phyloP scores from a whole-genome alignment of 1,140 invertebrate species.

The Drosophila elegans region DNA sequence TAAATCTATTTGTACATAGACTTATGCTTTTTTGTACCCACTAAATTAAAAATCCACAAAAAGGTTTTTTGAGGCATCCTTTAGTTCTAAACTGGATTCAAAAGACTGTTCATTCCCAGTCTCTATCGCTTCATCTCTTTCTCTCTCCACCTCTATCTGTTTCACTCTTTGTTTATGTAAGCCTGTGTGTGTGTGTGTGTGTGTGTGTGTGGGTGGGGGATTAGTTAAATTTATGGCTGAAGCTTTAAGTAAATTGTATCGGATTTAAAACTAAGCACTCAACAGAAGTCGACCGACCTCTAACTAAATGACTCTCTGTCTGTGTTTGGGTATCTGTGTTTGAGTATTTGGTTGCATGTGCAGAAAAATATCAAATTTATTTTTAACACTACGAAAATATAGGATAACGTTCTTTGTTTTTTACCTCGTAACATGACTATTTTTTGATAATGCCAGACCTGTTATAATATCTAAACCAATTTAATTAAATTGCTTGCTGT shows the following conservation, averaged over 20 bases:
- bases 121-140: neutral
- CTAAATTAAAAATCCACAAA: conserved; percentile 66
- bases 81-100: conserved; percentile 27
- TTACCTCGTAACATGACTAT: too few relatives aligned
- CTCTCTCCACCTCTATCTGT: neutral
- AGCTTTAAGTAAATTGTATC: conserved; percentile 74
- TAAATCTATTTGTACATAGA: neutral
- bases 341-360: conserved; percentile 1
- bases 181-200: neutral
- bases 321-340: neutral
- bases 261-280: conserved; percentile 70
- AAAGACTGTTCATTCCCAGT: conserved; percentile 30
- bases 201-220: conserved; percentile 18
- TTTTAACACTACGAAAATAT: neutral
- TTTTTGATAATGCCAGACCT: too few relatives aligned
- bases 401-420: neutral
- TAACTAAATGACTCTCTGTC: conserved; percentile 65
- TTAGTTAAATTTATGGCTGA: conserved; percentile 58
- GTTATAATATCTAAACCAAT: too few relatives aligned
- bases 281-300: conserved; percentile 51
- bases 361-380: neutral
- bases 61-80: conserved; percentile 39
- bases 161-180: neutral
- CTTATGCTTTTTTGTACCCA: conserved; percentile 10
- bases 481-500: conserved; percentile 3